Conservation (phyloP, 2,113 vertebrate species). For the Rhinoderma darwinii region DNA sequence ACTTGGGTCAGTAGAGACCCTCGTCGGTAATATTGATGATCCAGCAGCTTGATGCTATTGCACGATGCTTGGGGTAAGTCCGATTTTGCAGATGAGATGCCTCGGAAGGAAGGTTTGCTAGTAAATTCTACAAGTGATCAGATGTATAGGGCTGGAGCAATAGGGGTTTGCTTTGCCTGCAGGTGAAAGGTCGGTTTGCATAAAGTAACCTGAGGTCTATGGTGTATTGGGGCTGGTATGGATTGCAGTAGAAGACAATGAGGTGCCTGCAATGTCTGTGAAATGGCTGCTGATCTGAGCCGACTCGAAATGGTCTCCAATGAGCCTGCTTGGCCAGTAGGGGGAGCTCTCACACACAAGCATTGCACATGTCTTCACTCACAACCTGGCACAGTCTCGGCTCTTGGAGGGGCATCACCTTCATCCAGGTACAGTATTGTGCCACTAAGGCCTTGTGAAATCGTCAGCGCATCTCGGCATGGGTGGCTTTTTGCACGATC, state of each 20-base stretch:
- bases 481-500: neutral
- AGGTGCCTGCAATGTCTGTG: conserved; percentile 65
- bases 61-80: neutral
- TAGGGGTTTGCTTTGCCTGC: neutral
- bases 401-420: conserved; percentile 61
- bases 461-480: neutral
- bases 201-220: neutral
- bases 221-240: neutral
- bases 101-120: too few relatives aligned
- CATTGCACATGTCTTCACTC: conserved; percentile 73
- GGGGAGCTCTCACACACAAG: conserved; percentile 76
- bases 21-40: neutral
- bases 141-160: neutral
- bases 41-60: neutral
- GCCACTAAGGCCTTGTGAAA: neutral
- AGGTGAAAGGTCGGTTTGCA: neutral
- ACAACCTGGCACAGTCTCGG: conserved; percentile 71
- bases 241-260: conserved; percentile 6
- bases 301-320: conserved; percentile 74
- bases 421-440: conserved; percentile 22
- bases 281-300: conserved; percentile 75
- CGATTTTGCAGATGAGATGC: too few relatives aligned
- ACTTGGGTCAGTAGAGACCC: neutral
- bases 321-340: conserved; percentile 74
- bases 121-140: neutral